Percentiles rank a stretch among this genome's conserved stretches.
Conservation (phyloP, 2,797 vertebrate species). For the Myotis myotis region DNA sequence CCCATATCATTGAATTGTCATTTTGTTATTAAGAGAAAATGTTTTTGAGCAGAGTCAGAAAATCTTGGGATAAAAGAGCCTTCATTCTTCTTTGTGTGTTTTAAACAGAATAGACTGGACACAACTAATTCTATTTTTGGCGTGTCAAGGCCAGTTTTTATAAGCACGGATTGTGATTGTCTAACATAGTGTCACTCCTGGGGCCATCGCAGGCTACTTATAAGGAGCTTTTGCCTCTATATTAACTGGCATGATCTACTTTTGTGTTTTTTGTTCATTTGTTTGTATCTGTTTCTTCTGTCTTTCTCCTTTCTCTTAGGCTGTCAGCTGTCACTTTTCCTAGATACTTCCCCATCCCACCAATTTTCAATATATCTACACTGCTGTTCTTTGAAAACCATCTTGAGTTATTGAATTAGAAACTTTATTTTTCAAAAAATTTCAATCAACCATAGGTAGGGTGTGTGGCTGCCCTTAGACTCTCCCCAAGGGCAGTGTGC, state of each 20-base stretch:
- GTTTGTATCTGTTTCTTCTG: background rate
- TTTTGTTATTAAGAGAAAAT: background rate
- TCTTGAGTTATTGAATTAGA: background rate
- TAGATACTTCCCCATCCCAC: background rate
- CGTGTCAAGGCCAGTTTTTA: background rate
- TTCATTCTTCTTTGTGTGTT: background rate
- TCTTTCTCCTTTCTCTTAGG: background rate
- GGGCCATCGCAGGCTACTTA: background rate
- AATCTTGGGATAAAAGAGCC: background rate
- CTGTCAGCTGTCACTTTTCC: background rate
- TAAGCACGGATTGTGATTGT: background rate
- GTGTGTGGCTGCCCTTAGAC: background rate
- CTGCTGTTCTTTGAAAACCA: background rate
- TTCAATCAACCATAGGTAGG: background rate
- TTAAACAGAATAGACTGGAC: background rate
- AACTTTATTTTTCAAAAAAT: background rate
- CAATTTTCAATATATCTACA: background rate
- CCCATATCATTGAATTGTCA: background rate
- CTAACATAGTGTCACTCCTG: background rate
- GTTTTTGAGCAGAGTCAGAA: background rate
- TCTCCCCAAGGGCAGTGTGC: background rate
- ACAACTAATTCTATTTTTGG: background rate
- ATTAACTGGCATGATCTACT: background rate
- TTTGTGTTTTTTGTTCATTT: background rate
- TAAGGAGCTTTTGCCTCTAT: background rate